Percentiles rank a stretch among this genome's conserved stretches.
phyloP scores from a whole-genome alignment of 2,113 vertebrate species.

The Macroglossus sobrinus region DNA sequence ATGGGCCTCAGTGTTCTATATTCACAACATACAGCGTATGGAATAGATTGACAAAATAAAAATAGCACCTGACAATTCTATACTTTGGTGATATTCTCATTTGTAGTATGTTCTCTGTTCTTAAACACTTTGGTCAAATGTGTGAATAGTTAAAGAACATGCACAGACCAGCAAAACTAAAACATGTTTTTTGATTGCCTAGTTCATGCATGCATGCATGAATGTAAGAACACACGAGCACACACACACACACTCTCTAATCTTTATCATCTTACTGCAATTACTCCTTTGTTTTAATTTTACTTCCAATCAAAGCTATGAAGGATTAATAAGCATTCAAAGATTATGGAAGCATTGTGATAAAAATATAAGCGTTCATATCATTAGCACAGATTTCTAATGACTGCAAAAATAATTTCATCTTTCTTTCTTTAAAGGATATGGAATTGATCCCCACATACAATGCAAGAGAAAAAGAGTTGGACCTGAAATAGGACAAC shows the following conservation, averaged over 20 bases:
- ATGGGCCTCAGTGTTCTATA: not conserved
- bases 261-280: not conserved
- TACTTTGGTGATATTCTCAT: not conserved
- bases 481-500: not conserved
- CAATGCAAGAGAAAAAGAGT: not conserved
- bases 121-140: not conserved
- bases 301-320: not conserved
- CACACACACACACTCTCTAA: not conserved
- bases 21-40: not conserved
- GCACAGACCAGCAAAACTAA: not conserved
- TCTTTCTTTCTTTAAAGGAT: not conserved
- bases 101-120: not conserved
- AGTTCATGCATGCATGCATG: too few relatives aligned
- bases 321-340: not conserved
- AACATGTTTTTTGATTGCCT: not conserved
- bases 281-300: constrained; percentile 1
- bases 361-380: not conserved
- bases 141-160: not conserved
- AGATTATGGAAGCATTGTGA: not conserved
- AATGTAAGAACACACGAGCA: not conserved
- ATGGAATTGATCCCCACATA: not conserved
- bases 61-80: not conserved
- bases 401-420: not conserved
- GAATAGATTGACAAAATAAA: not conserved
- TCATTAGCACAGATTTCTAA: not conserved